phyloP scores from a whole-genome alignment of 2,888 invertebrate genomes.

The Drosophila helvetica region DNA sequence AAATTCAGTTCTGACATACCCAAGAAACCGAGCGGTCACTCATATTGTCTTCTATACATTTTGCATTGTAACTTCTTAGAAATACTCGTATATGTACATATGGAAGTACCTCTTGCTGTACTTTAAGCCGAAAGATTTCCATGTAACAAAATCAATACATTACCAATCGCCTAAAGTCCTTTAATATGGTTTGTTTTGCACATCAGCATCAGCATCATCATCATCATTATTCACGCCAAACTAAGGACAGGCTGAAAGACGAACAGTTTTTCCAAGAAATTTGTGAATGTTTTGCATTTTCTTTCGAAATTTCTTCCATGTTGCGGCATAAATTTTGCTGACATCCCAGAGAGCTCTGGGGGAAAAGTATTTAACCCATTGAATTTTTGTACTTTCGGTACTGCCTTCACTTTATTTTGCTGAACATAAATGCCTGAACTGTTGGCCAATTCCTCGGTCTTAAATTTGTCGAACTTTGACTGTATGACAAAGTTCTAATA shows the following conservation, averaged over 20 bases:
- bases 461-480: conserved; percentile 57
- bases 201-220: neutral
- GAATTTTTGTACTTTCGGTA: conserved; percentile 3
- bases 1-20: too few species aligned
- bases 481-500: conserved; percentile 64
- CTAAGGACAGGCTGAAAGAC: neutral
- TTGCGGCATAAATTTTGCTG: neutral
- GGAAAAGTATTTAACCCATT: neutral
- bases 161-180: neutral
- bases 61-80: too few species aligned
- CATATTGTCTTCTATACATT: too few species aligned
- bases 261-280: neutral
- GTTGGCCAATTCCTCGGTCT: conserved; percentile 33
- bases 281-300: neutral
- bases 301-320: neutral
- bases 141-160: neutral
- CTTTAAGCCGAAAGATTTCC: too few species aligned
- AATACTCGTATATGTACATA: too few species aligned
- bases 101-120: too few species aligned
- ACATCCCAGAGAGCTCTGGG: neutral
- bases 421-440: conserved; percentile 28
- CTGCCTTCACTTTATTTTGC: neutral
- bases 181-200: neutral
- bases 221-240: neutral
- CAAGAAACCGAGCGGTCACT: too few species aligned